Evolutionary conservation across 2,888 invertebrate genomes (phyloP).

Genomic region (Noctua comes): DNA sequence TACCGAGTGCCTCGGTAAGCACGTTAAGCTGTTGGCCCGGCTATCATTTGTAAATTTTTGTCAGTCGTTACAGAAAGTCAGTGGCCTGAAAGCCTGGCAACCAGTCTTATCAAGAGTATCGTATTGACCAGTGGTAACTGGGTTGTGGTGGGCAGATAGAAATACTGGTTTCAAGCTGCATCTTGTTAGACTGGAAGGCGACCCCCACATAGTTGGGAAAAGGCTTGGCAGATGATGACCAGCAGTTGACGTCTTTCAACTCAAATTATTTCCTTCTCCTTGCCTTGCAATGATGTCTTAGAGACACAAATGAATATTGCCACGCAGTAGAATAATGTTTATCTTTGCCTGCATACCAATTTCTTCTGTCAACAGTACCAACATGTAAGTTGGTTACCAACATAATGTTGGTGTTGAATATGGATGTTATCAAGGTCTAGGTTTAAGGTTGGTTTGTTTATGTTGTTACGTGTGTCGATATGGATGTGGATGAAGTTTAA

Average conservation of each 20-base stretch:
- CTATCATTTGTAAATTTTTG: no score
- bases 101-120: no score
- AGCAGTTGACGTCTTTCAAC: neutral
- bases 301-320: neutral
- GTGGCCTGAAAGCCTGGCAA: no score
- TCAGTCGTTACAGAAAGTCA: no score
- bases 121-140: no score
- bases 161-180: no score
- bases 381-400: constrained; percentile 32
- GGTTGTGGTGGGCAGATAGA: no score
- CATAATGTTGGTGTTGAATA: constrained; percentile 50
- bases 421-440: constrained; percentile 59
- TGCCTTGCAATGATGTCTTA: neutral
- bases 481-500: constrained; percentile 17
- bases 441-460: constrained; percentile 48
- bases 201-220: no score
- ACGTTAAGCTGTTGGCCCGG: no score
- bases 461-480: constrained; percentile 46
- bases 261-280: neutral
- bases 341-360: neutral
- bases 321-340: neutral
- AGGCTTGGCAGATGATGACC: no score
- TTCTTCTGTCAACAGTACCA: constrained; percentile 24
- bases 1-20: no score
- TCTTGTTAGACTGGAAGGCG: no score